phyloP scores from a whole-genome alignment of 2,888 invertebrate species.

The Plagodis pulveraria region DNA sequence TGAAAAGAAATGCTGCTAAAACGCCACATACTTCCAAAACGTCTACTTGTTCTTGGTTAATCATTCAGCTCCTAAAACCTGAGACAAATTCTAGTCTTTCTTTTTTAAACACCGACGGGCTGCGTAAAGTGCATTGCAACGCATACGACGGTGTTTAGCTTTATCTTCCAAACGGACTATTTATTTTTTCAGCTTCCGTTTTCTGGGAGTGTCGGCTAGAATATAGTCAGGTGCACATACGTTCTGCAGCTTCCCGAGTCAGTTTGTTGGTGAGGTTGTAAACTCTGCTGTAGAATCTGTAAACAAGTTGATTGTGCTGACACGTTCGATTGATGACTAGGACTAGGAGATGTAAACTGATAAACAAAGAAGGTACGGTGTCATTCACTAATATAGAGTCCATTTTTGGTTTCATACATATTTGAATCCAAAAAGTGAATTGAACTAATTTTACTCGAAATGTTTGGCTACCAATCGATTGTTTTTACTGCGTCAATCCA shows the following conservation, averaged over 20 bases:
- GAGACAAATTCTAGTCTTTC: constrained; percentile 10
- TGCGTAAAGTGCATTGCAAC: constrained; percentile 23
- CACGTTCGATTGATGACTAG: neutral
- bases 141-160: constrained; percentile 17
- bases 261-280: no score
- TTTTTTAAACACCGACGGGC: constrained; percentile 15
- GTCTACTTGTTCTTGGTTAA: no score
- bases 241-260: no score
- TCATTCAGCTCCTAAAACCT: neutral
- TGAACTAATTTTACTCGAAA: constrained; percentile 26
- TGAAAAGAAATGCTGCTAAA: no score
- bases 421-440: constrained; percentile 18
- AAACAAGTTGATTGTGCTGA: neutral
- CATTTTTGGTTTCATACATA: constrained; percentile 28
- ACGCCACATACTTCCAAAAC: no score
- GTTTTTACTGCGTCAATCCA: no score
- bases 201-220: neutral
- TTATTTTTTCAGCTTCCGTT: constrained; percentile 18
- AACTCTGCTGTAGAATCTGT: no score
- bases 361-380: constrained; percentile 9
- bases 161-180: constrained; percentile 16
- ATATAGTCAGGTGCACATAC: neutral
- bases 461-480: constrained; percentile 27
- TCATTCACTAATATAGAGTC: constrained; percentile 11
- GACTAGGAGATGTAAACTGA: neutral